Evolutionary conservation across 2,888 invertebrate species (phyloP), one percentile per base, ranked within the genome.

Genomic region (Ditylenchus weischeri): DNA sequence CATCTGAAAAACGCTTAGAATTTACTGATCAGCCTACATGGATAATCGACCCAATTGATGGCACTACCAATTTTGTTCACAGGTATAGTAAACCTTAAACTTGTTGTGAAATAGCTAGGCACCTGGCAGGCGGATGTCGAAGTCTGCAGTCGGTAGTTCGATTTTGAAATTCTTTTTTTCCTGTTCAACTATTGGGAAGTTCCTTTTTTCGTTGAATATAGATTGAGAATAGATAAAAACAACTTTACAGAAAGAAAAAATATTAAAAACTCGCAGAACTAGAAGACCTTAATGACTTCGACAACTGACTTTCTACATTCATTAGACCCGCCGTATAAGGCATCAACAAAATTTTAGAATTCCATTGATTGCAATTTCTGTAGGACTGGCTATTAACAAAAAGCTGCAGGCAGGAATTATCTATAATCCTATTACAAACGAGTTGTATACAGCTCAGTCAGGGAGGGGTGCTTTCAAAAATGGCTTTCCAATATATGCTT

Each of bases 11-110:
- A 86, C 76, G 75, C 49, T 86, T 89, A 71, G 87, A 88, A 72
- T 85, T 94, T 59, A 93, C 93, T 0, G 89, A 92, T 80, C 89
- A 88, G 0, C 95, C 96, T 7, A 98, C 96, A 0, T 95, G 94
- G 94, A 90, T 95, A 62, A 93, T 94, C 71, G 54, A 98, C 85
- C 98, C 98, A 0, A 90, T 98, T 10, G 98, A 98, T 85, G 98
- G 98, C 3, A 98, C 98, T 0, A 90, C 94, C 88, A 99, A 99
- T 85, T 98, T 98, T 84, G 91, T 98, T 3, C 87, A 88, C 76
- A 82, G 84, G 85, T 86, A 47, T 15, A 61, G 43, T 15, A 13
- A n/a, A n/a, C n/a, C 18, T 50, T 50, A 18, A 19, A 18, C 21
- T 50, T 50, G n/a, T n/a, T n/a, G n/a, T n/a, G n/a, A n/a, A n/a